A percentile compares a stretch with the other conserved stretches of the same genome.
Evolutionary conservation across 2,113 vertebrate genomes (phyloP).

Genomic region (Oenanthe melanoleuca): DNA sequence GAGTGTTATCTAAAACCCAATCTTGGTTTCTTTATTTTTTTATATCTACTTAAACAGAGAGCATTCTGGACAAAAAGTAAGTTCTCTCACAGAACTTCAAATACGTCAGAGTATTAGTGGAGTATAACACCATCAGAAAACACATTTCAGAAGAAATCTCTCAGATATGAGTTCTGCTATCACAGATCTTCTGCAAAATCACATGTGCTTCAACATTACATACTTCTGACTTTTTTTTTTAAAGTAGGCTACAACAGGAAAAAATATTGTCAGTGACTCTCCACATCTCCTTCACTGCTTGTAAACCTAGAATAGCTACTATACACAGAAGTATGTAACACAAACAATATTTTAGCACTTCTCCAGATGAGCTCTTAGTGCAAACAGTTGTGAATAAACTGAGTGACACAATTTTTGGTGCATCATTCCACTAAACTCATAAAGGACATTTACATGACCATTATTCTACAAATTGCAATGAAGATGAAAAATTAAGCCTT

Average conservation of each 20-base stretch:
- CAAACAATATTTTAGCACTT: neutral
- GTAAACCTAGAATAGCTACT: neutral
- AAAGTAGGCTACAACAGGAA: neutral
- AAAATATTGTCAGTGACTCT: neutral
- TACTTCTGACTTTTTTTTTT: neutral
- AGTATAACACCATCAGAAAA: neutral
- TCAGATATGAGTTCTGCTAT: neutral
- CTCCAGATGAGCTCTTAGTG: neutral
- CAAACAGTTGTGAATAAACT: neutral
- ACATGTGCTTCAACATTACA: neutral
- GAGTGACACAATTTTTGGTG: neutral
- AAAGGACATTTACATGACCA: neutral
- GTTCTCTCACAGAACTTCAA: neutral
- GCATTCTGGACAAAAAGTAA: neutral
- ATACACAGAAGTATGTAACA: neutral
- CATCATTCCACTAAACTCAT: accelerated
- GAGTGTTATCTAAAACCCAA: neutral
- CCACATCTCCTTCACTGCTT: neutral
- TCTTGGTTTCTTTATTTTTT: neutral
- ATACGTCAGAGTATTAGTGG: neutral
- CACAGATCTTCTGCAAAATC: neutral
- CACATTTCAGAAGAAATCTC: neutral
- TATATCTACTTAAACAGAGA: neutral
- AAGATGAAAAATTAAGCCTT: neutral
- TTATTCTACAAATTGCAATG: neutral